Evolutionary conservation across 2,113 vertebrate species (phyloP).

Genomic region (Sceloporus tristichus): DNA sequence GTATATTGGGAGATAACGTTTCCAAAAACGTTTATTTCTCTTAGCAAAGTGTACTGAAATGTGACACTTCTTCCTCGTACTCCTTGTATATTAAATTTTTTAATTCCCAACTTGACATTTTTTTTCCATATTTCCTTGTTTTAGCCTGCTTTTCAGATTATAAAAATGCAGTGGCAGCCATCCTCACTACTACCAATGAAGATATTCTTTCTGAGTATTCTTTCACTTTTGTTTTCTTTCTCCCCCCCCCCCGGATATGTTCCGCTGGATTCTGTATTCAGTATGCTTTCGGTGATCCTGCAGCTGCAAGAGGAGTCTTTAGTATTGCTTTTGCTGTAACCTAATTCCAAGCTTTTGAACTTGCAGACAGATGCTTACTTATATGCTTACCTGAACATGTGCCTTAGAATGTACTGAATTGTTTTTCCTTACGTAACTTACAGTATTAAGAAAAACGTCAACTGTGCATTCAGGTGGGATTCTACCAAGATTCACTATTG

Average conservation of each 20-base stretch:
- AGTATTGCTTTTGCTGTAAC: neutral
- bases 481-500: neutral
- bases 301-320: accelerated
- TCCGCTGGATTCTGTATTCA: slow-evolving; percentile 26
- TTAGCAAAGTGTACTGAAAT: slow-evolving; percentile 10
- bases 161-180: neutral
- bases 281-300: slow-evolving; percentile 46
- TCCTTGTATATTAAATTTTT: neutral
- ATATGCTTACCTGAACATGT: neutral
- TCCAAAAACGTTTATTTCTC: slow-evolving; percentile 7
- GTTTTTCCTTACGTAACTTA: neutral
- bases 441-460: neutral
- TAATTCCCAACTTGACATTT: neutral
- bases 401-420: slow-evolving; percentile 44
- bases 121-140: neutral
- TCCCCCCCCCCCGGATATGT: neutral
- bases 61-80: neutral
- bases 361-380: neutral
- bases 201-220: neutral
- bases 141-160: slow-evolving; percentile 2
- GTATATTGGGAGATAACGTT: neutral
- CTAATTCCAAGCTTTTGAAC: slow-evolving; percentile 32
- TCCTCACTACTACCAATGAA: neutral
- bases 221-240: neutral
- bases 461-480: slow-evolving; percentile 45